These are phyloP conservation scores for Argyresthia albistria DNA, from an alignment of 2,888 invertebrate species.

Conservation along the genomic window DNA sequence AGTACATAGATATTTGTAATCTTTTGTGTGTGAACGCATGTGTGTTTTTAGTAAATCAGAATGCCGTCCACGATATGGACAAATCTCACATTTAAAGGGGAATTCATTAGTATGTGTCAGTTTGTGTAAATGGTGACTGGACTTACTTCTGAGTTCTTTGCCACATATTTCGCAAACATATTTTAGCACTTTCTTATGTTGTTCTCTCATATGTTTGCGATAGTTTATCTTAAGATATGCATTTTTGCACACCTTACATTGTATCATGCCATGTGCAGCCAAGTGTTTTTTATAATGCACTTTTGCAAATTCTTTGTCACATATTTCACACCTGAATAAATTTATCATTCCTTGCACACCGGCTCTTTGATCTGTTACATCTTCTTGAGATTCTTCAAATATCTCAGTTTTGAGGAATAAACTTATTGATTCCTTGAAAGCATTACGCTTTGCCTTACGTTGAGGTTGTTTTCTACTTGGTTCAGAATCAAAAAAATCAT, in stretches of 20 bases:
- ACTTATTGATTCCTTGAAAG: too few species aligned
- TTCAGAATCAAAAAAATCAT: background rate
- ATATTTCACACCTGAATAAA: constrained; percentile 23
- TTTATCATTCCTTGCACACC: constrained; percentile 18
- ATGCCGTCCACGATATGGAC: constrained; percentile 5
- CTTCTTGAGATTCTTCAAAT: too few species aligned
- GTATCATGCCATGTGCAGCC: constrained; percentile 15
- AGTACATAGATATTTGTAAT: constrained; percentile 5
- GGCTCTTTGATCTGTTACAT: background rate
- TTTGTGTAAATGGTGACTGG: background rate
- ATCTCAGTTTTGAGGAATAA: too few species aligned
- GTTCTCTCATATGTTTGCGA: background rate
- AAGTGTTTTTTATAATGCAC: constrained; percentile 18
- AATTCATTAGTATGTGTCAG: constrained; percentile 4
- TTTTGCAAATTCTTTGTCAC: constrained; percentile 31
- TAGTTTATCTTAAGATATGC: background rate
- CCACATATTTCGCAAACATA: constrained; percentile 7
- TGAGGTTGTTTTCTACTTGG: too few species aligned
- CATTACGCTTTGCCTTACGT: too few species aligned
- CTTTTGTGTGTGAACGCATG: constrained; percentile 6
- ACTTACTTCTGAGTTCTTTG: constrained; percentile 3
- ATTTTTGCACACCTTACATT: background rate
- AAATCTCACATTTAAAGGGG: constrained; percentile 6
- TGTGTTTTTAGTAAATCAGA: constrained; percentile 4
- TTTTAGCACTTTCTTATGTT: background rate